Percentiles rank a stretch among this genome's conserved stretches.
These are phyloP conservation scores for Capromys pilorides DNA, from an alignment of 2,797 vertebrate genomes.

Conservation along the genomic window DNA sequence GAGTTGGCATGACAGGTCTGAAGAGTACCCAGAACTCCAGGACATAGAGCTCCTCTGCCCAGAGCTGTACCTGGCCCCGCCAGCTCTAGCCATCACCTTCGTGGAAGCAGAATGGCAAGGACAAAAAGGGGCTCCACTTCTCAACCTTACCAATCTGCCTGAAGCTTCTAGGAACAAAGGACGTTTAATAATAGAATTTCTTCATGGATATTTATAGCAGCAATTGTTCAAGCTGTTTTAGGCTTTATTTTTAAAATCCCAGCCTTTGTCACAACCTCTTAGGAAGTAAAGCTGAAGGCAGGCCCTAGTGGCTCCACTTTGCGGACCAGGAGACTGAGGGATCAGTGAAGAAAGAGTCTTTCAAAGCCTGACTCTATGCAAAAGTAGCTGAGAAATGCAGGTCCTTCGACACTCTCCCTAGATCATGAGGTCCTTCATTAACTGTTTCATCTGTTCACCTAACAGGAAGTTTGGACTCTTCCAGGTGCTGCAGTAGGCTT, in stretches of 20 bases:
- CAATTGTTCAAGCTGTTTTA: conserved; percentile 75
- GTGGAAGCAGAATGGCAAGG: conserved; percentile 21
- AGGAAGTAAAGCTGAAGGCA: conserved; percentile 54
- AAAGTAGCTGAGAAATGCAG: background rate
- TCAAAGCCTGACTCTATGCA: background rate
- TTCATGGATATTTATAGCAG: conserved; percentile 76
- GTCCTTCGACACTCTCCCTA: background rate
- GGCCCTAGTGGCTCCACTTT: conserved; percentile 57
- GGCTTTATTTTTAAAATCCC: conserved; percentile 71
- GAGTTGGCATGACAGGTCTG: conserved; percentile 16
- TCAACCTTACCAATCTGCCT: conserved; percentile 60
- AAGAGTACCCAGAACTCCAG: conserved; percentile 11
- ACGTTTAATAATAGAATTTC: conserved; percentile 80
- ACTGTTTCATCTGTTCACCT: background rate
- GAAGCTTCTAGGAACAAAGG: conserved; percentile 76
- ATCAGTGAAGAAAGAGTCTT: conserved; percentile 7
- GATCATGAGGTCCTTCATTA: background rate
- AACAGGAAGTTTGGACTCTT: background rate
- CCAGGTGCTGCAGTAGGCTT: background rate
- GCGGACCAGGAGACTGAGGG: conserved; percentile 67
- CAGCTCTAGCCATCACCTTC: background rate
- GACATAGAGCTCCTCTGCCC: background rate
- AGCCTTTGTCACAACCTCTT: conserved; percentile 71
- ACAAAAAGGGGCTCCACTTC: conserved; percentile 64
- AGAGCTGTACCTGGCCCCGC: background rate